Conservation (phyloP, 2,113 vertebrate species). For the Lethenteron reissneri region DNA sequence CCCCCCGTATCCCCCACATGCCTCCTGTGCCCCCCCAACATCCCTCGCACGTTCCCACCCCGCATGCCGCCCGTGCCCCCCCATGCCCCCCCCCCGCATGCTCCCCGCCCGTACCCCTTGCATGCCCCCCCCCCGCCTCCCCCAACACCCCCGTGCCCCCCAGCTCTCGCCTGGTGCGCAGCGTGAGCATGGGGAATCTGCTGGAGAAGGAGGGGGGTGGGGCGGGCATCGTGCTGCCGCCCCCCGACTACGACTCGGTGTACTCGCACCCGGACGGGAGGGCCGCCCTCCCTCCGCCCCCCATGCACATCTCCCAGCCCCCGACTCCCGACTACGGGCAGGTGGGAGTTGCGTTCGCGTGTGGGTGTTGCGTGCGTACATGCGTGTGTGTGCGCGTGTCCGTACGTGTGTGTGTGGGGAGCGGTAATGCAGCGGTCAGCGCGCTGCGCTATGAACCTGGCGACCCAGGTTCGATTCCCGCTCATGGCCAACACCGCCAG, state of each 20-base stretch:
- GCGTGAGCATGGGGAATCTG: slow-evolving; percentile 86
- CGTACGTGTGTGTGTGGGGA: neutral
- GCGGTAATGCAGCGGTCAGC: too few species aligned
- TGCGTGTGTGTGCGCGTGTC: neutral
- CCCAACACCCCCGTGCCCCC: neutral
- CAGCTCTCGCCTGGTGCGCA: slow-evolving; percentile 65
- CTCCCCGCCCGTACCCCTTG: neutral
- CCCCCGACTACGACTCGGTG: slow-evolving; percentile 38
- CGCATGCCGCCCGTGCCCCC: too few species aligned
- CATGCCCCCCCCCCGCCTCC: neutral
- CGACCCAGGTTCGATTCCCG: too few species aligned
- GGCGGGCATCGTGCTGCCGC: slow-evolving; percentile 29
- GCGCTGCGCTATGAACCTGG: too few species aligned
- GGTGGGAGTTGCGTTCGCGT: neutral
- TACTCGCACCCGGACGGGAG: slow-evolving; percentile 15
- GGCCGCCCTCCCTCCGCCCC: too few species aligned
- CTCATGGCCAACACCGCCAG: too few species aligned
- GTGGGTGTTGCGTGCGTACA: neutral
- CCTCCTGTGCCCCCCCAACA: too few species aligned
- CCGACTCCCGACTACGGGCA: too few species aligned
- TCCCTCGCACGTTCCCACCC: too few species aligned
- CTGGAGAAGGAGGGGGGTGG: slow-evolving; percentile 42
- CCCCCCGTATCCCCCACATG: too few species aligned
- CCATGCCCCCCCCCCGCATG: too few species aligned
- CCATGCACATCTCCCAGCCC: too few species aligned